These are phyloP conservation scores for Eurytemora carolleeae DNA, from an alignment of 1,140 invertebrate genomes.

Conservation along the genomic window DNA sequence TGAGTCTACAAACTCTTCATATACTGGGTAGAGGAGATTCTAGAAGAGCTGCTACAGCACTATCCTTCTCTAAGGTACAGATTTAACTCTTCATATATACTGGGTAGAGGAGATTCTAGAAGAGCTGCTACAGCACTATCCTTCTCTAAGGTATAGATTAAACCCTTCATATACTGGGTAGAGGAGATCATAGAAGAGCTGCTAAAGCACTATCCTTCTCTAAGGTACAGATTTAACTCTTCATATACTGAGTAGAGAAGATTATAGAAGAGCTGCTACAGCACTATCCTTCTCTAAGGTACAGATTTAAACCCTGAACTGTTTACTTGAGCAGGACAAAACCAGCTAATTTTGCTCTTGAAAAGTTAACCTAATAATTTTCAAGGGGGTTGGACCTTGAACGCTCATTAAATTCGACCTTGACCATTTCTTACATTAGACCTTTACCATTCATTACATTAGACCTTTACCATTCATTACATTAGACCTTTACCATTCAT, in stretches of 20 bases:
- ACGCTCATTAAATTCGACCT: too few species aligned
- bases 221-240: too few species aligned
- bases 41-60: not conserved
- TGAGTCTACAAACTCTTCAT: not conserved
- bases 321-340: not conserved
- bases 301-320: too few species aligned
- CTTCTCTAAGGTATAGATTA: not conserved
- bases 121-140: not conserved
- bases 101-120: not conserved
- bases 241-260: not conserved
- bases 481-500: too few species aligned
- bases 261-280: not conserved
- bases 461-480: too few species aligned
- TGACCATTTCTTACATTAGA: too few species aligned
- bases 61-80: not conserved
- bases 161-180: not conserved
- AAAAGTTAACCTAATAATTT: too few species aligned
- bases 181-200: not conserved
- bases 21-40: not conserved
- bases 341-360: too few species aligned
- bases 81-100: too few species aligned
- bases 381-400: too few species aligned
- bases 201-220: not conserved
- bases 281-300: not conserved
- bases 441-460: too few species aligned